Evolutionary conservation across 2,797 vertebrate genomes (phyloP).

Genomic region (Petrocephalus sullivani): DNA sequence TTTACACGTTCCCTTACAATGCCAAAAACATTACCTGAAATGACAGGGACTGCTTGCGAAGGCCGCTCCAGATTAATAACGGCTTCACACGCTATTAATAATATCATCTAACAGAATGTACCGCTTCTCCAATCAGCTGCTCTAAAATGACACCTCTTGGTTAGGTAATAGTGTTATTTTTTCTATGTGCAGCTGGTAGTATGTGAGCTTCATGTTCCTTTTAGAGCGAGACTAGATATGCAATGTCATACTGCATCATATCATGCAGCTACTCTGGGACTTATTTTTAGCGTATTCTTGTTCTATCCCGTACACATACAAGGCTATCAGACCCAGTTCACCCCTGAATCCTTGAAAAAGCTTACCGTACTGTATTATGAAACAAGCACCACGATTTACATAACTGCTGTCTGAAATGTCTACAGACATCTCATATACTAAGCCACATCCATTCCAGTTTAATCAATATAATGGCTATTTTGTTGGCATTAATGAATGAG

Average conservation of each 20-base stretch:
- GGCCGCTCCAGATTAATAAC: not conserved
- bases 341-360: not conserved
- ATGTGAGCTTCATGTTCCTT: not conserved
- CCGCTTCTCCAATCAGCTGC: not conserved
- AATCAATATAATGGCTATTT: not conserved
- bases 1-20: not conserved
- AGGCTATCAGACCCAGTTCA: not conserved
- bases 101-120: not conserved
- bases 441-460: not conserved
- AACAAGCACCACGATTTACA: not conserved
- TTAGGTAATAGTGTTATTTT: not conserved
- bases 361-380: not conserved
- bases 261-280: not conserved
- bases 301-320: not conserved
- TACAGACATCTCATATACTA: not conserved
- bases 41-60: not conserved
- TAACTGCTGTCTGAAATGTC: not conserved
- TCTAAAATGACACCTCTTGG: not conserved
- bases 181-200: not conserved
- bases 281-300: not conserved
- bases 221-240: not conserved
- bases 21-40: not conserved
- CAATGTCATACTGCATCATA: constrained; percentile 2
- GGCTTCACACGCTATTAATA: not conserved
- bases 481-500: not conserved